These are phyloP conservation scores for Acanthosoma haemorrhoidale DNA, from an alignment of 2,888 invertebrate species.

Conservation along the genomic window DNA sequence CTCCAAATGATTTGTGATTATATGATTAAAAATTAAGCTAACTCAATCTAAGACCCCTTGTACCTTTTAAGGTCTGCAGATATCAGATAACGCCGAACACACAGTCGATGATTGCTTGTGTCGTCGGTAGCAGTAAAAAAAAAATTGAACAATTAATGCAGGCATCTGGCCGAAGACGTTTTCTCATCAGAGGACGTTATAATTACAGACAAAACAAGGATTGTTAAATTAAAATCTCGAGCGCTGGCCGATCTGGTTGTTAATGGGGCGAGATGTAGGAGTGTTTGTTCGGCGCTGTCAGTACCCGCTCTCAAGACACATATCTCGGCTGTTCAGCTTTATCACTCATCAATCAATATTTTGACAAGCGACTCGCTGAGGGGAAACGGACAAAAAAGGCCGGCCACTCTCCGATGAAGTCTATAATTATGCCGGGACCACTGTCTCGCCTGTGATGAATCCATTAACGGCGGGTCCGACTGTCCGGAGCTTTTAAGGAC, in stretches of 20 bases:
- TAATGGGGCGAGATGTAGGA: background rate
- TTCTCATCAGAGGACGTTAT: background rate
- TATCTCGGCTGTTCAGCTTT: background rate
- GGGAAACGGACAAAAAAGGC: background rate
- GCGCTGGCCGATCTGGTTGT: no score
- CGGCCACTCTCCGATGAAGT: background rate
- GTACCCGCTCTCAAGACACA: background rate
- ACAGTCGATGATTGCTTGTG: background rate
- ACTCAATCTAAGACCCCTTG: no score
- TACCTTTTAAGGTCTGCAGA: no score
- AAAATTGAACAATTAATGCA: background rate
- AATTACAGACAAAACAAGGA: background rate
- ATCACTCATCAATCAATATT: constrained; percentile 2
- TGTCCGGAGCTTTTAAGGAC: background rate
- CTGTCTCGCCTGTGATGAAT: background rate
- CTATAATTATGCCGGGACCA: background rate
- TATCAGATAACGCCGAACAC: background rate
- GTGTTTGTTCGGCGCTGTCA: background rate
- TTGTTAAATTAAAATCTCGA: background rate
- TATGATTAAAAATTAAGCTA: no score
- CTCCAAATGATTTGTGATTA: no score
- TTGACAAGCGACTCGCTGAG: background rate
- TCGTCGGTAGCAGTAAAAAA: no score
- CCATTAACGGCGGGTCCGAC: background rate
- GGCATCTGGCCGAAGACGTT: background rate